Base-by-base conservation (phyloP, 2,797 vertebrate genomes). In the Ibycter americanus region DNA sequence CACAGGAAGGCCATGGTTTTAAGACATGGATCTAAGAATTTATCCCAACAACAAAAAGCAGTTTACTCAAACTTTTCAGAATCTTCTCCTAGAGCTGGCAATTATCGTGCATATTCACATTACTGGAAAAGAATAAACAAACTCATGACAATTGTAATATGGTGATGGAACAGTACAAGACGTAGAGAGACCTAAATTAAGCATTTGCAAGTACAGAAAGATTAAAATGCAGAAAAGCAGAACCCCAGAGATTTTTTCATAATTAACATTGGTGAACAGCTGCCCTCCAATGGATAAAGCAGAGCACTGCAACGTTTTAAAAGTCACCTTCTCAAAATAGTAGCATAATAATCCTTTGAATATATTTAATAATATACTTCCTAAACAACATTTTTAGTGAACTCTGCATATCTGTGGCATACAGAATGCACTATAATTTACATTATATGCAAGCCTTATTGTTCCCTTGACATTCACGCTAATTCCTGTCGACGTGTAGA, bases 251-350 rank as follows among this genome's bases (percentile, higher is more conserved):
- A 42, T 3, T 23, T 34, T 72, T 81, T 9, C 78, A 44, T n/a
- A n/a, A n/a, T 65, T 89, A 89, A 85, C 4, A 67, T 59, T 0
- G 20, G 93, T 95, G 70, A 96, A 54, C 68, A 97, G 76, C 96
- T 96, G 98, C 98, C 98, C 97, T 98, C 98, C 96, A 89, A 98
- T 95, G 98, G 98, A 96, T 34, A 90, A 78, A 83, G 65, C 2
- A 7, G 80, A 90, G 91, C 44, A 98, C 6, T 98, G 89, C 98
- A 97, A 82, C 63, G 15, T 49, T 49, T 88, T 47, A 58, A 25
- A 92, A 91, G 23, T 51, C 40, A 81, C 36, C 27, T 22, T 44
- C 62, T 70, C 56, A 55, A 72, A 83, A 16, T 36, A 5, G 2
- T 17, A 87, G 34, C n/a, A 21, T 46, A 56, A 76, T 16, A 71